Percentiles rank a stretch among this genome's conserved stretches.
Evolutionary conservation across 2,797 vertebrate genomes (phyloP).

Genomic region (Coregonus suidteri): DNA sequence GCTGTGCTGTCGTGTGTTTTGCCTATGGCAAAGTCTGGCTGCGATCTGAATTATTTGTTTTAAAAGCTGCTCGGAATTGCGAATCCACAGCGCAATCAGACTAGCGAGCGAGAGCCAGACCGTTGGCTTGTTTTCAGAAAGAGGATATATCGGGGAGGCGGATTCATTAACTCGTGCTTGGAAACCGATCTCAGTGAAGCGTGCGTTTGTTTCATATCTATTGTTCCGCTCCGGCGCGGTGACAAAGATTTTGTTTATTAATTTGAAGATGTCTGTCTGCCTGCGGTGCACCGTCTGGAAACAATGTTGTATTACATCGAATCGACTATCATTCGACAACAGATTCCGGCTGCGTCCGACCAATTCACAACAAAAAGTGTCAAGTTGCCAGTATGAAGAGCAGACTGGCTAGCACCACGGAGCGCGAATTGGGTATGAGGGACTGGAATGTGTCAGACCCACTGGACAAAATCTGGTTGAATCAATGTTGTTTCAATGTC

Average conservation of each 20-base stretch:
- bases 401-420: background rate
- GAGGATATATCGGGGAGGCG: constrained; percentile 1
- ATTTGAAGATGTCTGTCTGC: background rate
- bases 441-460: background rate
- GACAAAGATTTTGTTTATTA: background rate
- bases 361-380: background rate
- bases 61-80: constrained; percentile 13
- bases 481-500: too few species aligned
- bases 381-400: background rate
- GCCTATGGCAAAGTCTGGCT: constrained; percentile 17
- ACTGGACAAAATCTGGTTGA: too few species aligned
- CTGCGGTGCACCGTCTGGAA: background rate
- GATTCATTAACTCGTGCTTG: constrained; percentile 8
- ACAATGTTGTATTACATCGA: background rate
- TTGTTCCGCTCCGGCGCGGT: background rate
- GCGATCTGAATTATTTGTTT: constrained; percentile 18
- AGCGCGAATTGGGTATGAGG: background rate
- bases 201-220: background rate
- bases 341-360: background rate
- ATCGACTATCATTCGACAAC: background rate
- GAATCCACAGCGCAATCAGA: constrained; percentile 25
- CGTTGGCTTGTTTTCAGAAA: constrained; percentile 22
- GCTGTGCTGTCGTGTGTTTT: background rate
- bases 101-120: background rate
- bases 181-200: background rate